phyloP scores from a whole-genome alignment of 2,113 vertebrate species.

The Condylura cristata region DNA sequence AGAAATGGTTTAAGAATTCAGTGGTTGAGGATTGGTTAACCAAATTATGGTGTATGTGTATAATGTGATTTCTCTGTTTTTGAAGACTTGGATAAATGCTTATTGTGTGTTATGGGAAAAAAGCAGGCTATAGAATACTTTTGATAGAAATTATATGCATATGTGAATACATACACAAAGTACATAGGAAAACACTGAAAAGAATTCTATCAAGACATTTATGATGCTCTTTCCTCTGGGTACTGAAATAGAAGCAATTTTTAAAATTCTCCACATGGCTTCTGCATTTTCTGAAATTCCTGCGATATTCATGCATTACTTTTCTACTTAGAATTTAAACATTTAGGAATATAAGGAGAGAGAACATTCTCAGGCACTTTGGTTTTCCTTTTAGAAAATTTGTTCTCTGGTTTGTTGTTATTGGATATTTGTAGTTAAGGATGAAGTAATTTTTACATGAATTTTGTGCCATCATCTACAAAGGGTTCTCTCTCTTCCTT shows the following conservation, averaged over 20 bases:
- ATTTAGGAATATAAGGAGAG: background rate
- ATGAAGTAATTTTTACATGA: background rate
- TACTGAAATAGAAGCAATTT: background rate
- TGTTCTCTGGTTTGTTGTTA: background rate
- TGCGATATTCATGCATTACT: background rate
- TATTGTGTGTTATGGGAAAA: background rate
- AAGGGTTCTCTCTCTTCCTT: background rate
- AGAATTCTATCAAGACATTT: background rate
- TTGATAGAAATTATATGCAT: background rate
- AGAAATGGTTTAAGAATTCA: background rate
- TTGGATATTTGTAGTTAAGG: background rate
- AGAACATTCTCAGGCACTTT: background rate
- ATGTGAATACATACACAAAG: background rate
- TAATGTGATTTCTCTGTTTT: slow-evolving; percentile 5
- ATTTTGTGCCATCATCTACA: background rate
- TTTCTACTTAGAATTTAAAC: background rate
- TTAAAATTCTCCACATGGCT: background rate
- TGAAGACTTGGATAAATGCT: background rate
- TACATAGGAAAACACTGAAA: background rate
- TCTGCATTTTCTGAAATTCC: slow-evolving; percentile 14
- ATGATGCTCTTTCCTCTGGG: background rate
- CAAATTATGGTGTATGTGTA: background rate
- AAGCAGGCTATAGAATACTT: background rate
- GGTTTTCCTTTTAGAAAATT: background rate
- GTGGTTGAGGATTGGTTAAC: background rate